Percentiles rank a stretch among this genome's conserved stretches.
These are phyloP conservation scores for Martes flavigula DNA, from an alignment of 2,797 vertebrate genomes.

Conservation along the genomic window DNA sequence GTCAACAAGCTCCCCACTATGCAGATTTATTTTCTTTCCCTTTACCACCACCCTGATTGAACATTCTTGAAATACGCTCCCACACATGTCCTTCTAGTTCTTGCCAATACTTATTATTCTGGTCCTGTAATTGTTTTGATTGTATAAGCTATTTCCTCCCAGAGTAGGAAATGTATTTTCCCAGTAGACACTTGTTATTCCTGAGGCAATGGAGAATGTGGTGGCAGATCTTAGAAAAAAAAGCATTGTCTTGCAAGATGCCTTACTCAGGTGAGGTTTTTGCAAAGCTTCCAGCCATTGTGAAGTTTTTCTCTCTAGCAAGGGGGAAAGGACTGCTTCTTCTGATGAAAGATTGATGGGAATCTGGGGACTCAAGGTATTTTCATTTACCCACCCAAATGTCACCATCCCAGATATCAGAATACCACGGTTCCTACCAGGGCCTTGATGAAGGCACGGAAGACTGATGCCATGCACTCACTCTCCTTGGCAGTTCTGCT, in stretches of 20 bases:
- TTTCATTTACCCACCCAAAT: not conserved
- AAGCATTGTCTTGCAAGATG: not conserved
- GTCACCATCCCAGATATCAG: not conserved
- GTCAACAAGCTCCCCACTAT: not conserved
- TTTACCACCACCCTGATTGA: not conserved
- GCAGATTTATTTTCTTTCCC: not conserved
- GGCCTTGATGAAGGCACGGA: not conserved
- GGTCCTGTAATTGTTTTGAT: conserved; percentile 29
- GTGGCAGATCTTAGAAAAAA: not conserved
- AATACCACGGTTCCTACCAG: not conserved
- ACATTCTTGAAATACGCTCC: not conserved
- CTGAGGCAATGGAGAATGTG: not conserved
- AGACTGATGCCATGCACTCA: not conserved
- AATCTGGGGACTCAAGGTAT: not conserved
- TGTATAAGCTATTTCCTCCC: conserved; percentile 19
- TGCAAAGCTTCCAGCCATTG: conserved; percentile 16
- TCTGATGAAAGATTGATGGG: not conserved
- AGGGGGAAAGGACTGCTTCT: not conserved
- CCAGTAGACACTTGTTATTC: not conserved
- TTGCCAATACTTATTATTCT: conserved; percentile 1
- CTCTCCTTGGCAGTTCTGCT: not conserved
- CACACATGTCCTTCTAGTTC: not conserved
- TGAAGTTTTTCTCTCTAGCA: not conserved
- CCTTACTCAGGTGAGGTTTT: conserved; percentile 33
- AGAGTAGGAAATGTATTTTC: not conserved